phyloP scores from a whole-genome alignment of 92 coral and sea anemone species.

The Epizoanthus scotinus region DNA sequence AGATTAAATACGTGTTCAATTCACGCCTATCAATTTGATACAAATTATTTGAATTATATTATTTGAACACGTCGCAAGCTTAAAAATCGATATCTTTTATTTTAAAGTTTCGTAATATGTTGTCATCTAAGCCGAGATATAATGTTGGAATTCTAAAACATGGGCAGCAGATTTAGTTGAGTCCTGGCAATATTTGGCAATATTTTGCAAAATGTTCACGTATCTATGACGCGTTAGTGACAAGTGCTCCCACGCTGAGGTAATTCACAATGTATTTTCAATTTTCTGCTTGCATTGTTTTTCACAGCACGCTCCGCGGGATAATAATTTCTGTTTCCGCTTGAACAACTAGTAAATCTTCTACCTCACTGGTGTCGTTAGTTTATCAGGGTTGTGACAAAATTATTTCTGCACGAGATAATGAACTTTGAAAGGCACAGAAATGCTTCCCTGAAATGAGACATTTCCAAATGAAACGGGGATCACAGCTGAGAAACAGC shows the following conservation, averaged over 20 bases:
- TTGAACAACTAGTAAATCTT: not conserved
- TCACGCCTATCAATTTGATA: not conserved
- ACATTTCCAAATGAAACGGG: too few relatives aligned
- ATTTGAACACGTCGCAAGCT: not conserved
- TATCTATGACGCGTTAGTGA: not conserved
- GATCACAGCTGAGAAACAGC: too few relatives aligned
- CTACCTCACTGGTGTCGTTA: not conserved
- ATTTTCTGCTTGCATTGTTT: not conserved
- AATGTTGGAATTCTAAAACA: not conserved
- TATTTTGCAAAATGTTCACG: not conserved
- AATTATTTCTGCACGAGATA: not conserved
- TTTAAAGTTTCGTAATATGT: not conserved
- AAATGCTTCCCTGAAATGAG: too few relatives aligned
- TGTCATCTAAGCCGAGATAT: not conserved
- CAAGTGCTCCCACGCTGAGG: not conserved
- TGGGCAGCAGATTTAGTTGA: not conserved
- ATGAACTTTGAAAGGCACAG: not conserved
- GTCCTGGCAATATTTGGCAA: not conserved
- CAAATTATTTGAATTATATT: not conserved
- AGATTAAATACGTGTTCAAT: not conserved
- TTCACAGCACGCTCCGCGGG: not conserved
- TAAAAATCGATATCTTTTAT: not conserved
- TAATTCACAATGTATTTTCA: not conserved
- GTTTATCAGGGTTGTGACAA: not conserved
- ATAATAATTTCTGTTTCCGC: constrained; percentile 29